Evolutionary conservation across 2,888 invertebrate species (phyloP).

Genomic region (Phalera bucephala): DNA sequence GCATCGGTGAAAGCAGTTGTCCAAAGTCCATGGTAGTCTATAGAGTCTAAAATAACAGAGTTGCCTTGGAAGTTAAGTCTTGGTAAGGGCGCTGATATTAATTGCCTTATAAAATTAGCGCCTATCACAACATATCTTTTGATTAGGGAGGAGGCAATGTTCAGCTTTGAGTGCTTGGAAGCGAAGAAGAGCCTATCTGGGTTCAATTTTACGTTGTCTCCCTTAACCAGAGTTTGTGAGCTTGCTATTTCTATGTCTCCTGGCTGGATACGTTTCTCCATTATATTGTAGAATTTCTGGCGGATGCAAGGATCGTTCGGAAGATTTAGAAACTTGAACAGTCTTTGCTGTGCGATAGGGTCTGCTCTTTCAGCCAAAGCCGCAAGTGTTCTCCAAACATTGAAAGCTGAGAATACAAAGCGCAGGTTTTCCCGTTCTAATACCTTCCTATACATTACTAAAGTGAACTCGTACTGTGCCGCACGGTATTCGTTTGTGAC

Average conservation of each 20-base stretch:
- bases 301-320: slow-evolving; percentile 28
- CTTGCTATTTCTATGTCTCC: slow-evolving; percentile 16
- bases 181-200: slow-evolving; percentile 23
- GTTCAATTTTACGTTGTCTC: slow-evolving; percentile 21
- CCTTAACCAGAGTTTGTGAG: slow-evolving; percentile 25
- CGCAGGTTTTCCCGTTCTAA: slow-evolving; percentile 7
- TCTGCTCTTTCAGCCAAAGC: slow-evolving; percentile 27
- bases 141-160: slow-evolving; percentile 17
- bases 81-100: too few relatives aligned
- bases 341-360: slow-evolving; percentile 14
- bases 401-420: slow-evolving; percentile 14
- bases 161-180: slow-evolving; percentile 13
- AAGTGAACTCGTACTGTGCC: slow-evolving; percentile 9
- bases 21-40: too few relatives aligned
- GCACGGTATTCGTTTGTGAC: slow-evolving; percentile 6
- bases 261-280: slow-evolving; percentile 7
- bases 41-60: slow-evolving; percentile 28
- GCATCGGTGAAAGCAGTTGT: slow-evolving; percentile 30
- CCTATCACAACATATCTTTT: slow-evolving; percentile 12
- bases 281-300: slow-evolving; percentile 24
- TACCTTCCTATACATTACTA: slow-evolving; percentile 1
- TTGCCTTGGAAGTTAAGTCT: slow-evolving; percentile 25
- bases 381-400: slow-evolving; percentile 21
- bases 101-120: slow-evolving; percentile 10
- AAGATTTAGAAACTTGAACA: slow-evolving; percentile 24